Percentiles rank a stretch among this genome's conserved stretches.
phyloP scores from a whole-genome alignment of 2,113 vertebrate genomes.

The Cettia cetti region DNA sequence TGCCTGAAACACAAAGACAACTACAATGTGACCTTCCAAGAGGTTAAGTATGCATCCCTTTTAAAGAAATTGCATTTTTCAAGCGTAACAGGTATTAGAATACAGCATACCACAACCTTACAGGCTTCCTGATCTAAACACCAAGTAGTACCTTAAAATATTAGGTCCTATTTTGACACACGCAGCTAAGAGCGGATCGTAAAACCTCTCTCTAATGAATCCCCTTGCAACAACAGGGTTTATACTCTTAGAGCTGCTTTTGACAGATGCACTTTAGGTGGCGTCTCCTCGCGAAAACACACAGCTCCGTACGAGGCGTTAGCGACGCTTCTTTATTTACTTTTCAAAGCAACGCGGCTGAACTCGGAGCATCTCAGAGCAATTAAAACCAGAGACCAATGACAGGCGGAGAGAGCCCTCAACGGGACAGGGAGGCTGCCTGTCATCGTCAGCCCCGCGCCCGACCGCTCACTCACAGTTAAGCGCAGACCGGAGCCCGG shows the following conservation, averaged over 20 bases:
- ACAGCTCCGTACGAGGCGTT: fast-evolving
- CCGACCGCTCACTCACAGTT: neutral
- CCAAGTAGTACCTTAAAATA: neutral
- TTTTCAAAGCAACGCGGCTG: neutral
- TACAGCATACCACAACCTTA: neutral
- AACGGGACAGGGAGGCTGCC: fast-evolving
- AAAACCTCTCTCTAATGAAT: neutral
- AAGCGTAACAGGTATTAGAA: neutral
- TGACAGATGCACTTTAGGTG: neutral
- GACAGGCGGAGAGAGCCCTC: fast-evolving
- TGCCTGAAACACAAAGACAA: neutral
- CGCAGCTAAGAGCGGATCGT: neutral
- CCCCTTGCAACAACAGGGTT: neutral
- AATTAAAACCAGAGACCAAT: fast-evolving
- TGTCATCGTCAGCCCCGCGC: neutral
- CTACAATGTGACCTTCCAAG: neutral
- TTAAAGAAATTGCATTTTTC: neutral
- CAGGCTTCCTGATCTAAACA: neutral
- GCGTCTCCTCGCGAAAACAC: neutral
- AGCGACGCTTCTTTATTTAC: too few relatives aligned
- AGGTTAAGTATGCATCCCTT: fast-evolving
- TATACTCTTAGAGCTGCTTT: neutral
- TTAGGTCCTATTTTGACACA: neutral
- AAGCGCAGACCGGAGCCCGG: fast-evolving
- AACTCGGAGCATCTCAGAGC: neutral